phyloP scores from a whole-genome alignment of 2,113 vertebrate species.

The Tylochromis polylepis region DNA sequence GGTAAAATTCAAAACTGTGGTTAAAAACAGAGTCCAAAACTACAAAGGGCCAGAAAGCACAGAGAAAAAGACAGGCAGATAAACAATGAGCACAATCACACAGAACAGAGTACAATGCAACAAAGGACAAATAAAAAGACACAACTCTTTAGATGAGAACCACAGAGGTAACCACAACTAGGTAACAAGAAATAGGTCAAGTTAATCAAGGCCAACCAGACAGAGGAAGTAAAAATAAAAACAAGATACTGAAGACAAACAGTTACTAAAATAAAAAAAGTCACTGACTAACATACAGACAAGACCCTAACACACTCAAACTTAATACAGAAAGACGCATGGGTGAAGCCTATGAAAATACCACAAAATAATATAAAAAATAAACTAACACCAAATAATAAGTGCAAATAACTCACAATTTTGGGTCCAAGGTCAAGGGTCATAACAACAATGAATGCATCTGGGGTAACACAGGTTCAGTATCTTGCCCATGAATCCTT shows the following conservation, averaged over 20 bases:
- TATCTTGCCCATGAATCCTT: not conserved
- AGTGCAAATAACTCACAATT: not conserved
- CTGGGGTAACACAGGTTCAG: not conserved
- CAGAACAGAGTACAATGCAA: rapidly evolving
- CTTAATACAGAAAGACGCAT: too few relatives aligned
- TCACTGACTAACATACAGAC: not conserved
- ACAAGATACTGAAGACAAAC: not conserved
- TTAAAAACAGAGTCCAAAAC: not conserved
- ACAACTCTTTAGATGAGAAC: not conserved
- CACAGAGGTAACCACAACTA: not conserved
- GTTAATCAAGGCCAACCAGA: not conserved
- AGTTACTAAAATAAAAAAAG: not conserved
- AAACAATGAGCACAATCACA: not conserved
- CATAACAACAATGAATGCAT: not conserved
- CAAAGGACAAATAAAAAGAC: not conserved
- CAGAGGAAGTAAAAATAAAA: not conserved
- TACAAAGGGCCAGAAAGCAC: not conserved
- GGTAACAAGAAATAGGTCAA: not conserved
- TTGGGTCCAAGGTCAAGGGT: not conserved
- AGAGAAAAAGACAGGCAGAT: rapidly evolving
- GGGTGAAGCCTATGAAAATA: not conserved
- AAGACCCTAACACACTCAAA: not conserved
- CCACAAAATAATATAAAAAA: not conserved
- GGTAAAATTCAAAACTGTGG: not conserved
- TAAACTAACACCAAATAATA: not conserved